These are phyloP conservation scores for Pempheris klunzingeri DNA, from an alignment of 2,797 vertebrate genomes.

Conservation along the genomic window DNA sequence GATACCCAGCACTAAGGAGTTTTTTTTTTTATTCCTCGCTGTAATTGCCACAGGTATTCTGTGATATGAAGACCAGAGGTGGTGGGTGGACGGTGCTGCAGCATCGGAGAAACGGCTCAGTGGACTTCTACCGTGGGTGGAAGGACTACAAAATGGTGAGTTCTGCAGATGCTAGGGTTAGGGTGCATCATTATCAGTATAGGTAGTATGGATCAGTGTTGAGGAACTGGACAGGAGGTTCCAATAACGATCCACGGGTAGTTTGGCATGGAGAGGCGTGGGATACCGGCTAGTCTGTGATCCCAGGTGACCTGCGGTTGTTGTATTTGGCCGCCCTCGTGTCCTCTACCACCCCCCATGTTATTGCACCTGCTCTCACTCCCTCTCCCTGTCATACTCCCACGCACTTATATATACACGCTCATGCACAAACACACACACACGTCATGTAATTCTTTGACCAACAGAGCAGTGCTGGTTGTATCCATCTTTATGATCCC, in stretches of 20 bases:
- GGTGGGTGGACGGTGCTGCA: conserved; percentile 91
- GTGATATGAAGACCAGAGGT: conserved; percentile 89
- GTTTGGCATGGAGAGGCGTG: conserved; percentile 65
- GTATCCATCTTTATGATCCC: conserved; percentile 45
- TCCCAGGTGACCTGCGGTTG: conserved; percentile 73
- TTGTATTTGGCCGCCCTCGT: conserved; percentile 71
- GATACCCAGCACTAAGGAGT: background rate
- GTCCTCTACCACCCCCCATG: conserved; percentile 67
- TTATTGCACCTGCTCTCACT: conserved; percentile 82
- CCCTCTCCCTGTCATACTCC: conserved; percentile 52
- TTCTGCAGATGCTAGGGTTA: background rate
- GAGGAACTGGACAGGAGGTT: conserved; percentile 64
- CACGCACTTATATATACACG: conserved; percentile 31
- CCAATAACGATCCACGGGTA: conserved; percentile 54
- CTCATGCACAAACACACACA: conserved; percentile 8
- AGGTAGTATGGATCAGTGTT: conserved; percentile 14
- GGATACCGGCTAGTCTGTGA: conserved; percentile 67
- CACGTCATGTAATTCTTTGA: conserved; percentile 10
- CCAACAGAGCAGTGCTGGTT: conserved; percentile 32
- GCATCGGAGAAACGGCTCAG: conserved; percentile 85
- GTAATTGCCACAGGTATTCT: conserved; percentile 82
- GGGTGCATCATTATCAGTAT: background rate
- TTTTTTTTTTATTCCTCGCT: too few species aligned
- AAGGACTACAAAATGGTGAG: conserved; percentile 88
- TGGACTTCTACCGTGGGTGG: conserved; percentile 88